Conservation (phyloP, 1,140 invertebrate species). For the Drosophila trapezifrons region DNA sequence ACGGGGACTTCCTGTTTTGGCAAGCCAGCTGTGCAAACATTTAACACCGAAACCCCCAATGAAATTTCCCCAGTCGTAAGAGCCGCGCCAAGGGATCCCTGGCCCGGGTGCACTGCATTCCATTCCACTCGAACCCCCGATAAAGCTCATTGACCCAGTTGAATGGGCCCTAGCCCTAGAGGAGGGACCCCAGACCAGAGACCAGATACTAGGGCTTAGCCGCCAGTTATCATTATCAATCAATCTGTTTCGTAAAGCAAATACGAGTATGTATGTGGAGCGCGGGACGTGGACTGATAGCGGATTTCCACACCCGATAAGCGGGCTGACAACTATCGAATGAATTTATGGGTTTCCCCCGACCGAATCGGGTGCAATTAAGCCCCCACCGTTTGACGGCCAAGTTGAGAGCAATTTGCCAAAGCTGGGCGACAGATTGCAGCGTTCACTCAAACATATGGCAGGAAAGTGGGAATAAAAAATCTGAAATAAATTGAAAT, state of each 20-base stretch:
- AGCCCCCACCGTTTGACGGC: conserved; percentile 54
- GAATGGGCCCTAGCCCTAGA: conserved; percentile 33
- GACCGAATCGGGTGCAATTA: conserved; percentile 35
- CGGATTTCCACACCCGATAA: conserved; percentile 67
- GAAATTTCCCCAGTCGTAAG: conserved; percentile 26
- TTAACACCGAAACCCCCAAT: conserved; percentile 14
- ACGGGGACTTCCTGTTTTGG: conserved; percentile 45
- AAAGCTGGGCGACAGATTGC: conserved; percentile 47
- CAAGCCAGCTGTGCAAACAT: conserved; percentile 68
- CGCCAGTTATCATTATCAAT: conserved; percentile 73
- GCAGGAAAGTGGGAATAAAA: conserved; percentile 47
- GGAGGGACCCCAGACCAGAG: conserved; percentile 27
- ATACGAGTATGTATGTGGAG: conserved; percentile 32
- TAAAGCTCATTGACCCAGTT: conserved; percentile 78
- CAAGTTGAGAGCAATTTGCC: conserved; percentile 70
- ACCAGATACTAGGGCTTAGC: conserved; percentile 48
- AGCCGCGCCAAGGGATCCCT: conserved; percentile 21
- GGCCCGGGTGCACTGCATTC: conserved; percentile 27
- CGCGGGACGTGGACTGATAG: conserved; percentile 52
- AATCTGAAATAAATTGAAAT: conserved; percentile 43
- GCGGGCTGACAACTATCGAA: conserved; percentile 61
- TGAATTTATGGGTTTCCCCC: conserved; percentile 10
- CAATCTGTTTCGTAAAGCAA: conserved; percentile 65
- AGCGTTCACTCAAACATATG: conserved; percentile 44
- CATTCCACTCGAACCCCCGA: conserved; percentile 39